A percentile compares a stretch with the other conserved stretches of the same genome.
Conservation (phyloP, 2,888 invertebrate species). For the Troides oblongomaculatus region DNA sequence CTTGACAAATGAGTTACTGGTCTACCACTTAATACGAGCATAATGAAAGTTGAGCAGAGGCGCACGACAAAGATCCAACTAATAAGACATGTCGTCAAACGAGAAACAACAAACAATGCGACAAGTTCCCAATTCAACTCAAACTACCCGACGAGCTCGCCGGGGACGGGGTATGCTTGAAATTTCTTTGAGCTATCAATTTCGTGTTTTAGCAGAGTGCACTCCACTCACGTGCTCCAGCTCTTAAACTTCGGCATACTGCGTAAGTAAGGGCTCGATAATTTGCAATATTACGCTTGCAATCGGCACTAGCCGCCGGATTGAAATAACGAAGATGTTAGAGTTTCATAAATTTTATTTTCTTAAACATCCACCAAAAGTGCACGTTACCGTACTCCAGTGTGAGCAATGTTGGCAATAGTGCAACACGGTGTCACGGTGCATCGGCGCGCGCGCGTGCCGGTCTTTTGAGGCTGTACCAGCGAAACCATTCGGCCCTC, state of each 20-base stretch:
- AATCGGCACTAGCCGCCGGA: not conserved
- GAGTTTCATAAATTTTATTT: not conserved
- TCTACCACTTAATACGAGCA: not conserved
- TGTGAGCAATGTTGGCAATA: no score
- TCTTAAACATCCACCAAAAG: not conserved
- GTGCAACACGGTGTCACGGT: no score
- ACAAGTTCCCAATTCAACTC: not conserved
- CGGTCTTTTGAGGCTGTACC: no score
- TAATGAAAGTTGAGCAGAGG: not conserved
- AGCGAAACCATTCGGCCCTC: no score
- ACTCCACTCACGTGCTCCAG: not conserved
- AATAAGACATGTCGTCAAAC: not conserved
- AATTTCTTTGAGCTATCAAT: slow-evolving; percentile 18
- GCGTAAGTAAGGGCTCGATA: not conserved
- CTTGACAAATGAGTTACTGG: not conserved
- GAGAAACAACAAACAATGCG: not conserved
- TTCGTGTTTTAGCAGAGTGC: slow-evolving; percentile 1
- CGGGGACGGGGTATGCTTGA: slow-evolving; percentile 8
- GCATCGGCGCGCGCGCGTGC: no score
- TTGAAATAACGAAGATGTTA: not conserved
- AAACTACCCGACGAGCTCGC: not conserved
- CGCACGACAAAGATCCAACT: not conserved
- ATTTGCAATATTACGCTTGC: not conserved
- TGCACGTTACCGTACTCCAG: no score
- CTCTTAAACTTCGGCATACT: not conserved